Conservation (phyloP, 1,140 invertebrate genomes). For the Galendromus occidentalis region DNA sequence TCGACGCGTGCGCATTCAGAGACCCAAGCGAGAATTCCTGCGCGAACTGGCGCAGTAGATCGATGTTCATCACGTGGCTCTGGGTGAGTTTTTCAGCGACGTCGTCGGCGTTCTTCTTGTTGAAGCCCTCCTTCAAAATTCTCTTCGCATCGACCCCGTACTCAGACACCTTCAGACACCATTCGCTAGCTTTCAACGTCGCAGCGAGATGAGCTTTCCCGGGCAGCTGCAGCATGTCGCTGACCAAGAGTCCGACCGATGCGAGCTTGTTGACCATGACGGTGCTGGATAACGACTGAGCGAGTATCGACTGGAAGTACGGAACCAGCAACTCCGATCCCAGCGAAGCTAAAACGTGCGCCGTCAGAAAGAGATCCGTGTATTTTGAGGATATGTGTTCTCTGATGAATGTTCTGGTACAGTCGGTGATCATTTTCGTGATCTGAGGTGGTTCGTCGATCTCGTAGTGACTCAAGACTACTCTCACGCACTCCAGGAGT, state of each 20-base stretch:
- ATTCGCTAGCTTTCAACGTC: constrained; percentile 2
- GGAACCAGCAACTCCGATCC: neutral
- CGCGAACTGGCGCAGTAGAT: neutral
- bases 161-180: neutral
- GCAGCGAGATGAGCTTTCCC: neutral
- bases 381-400: constrained; percentile 3
- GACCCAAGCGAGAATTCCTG: constrained; percentile 1
- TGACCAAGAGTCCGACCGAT: neutral
- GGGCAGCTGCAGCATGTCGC: neutral
- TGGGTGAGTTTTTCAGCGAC: constrained; percentile 8
- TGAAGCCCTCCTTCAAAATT: neutral
- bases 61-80: neutral
- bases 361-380: neutral
- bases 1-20: neutral
- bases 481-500: neutral
- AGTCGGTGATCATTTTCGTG: neutral
- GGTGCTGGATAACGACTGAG: neutral
- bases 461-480: neutral
- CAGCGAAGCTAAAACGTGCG: neutral
- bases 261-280: neutral
- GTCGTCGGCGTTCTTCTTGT: neutral
- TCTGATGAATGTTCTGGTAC: neutral
- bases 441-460: neutral
- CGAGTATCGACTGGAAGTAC: constrained; percentile 9
- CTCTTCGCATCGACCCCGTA: neutral